Conservation (phyloP, 2,888 invertebrate species). For the Notodonta dromedarius region DNA sequence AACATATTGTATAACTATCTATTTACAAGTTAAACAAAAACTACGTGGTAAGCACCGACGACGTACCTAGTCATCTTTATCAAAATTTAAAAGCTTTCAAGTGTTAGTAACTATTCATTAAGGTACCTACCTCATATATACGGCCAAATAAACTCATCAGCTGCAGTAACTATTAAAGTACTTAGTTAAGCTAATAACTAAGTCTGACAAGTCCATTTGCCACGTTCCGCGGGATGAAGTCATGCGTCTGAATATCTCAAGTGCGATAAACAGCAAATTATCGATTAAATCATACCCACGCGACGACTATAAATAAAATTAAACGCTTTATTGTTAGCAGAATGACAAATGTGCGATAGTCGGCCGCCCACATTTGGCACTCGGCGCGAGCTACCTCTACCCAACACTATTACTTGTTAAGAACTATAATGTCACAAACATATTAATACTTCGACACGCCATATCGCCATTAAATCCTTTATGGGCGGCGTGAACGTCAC, state of each 20-base stretch:
- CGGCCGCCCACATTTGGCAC: conserved; percentile 58
- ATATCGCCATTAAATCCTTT: conserved; percentile 75
- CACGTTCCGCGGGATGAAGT: conserved; percentile 44
- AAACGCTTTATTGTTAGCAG: conserved; percentile 75
- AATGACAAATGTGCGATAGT: conserved; percentile 75
- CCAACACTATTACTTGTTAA: conserved; percentile 54
- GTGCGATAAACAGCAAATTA: conserved; percentile 60
- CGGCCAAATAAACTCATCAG: too few species aligned
- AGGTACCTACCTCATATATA: too few species aligned
- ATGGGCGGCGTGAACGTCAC: conserved; percentile 60
- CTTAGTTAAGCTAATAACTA: not conserved
- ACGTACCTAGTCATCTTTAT: too few species aligned
- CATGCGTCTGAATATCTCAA: conserved; percentile 52
- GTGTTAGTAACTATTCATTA: too few species aligned
- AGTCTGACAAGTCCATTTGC: not conserved
- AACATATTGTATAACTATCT: too few species aligned
- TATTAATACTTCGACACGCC: conserved; percentile 77
- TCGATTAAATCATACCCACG: conserved; percentile 67
- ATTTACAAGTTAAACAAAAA: not conserved
- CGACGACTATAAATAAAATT: conserved; percentile 72
- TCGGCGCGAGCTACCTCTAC: conserved; percentile 31
- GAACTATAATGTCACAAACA: conserved; percentile 65
- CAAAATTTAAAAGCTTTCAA: too few species aligned
- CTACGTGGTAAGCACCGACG: not conserved
- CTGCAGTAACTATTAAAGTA: not conserved